Evolutionary conservation across 2,888 invertebrate species (phyloP).

Genomic region (Pyrocoelia pectoralis): DNA sequence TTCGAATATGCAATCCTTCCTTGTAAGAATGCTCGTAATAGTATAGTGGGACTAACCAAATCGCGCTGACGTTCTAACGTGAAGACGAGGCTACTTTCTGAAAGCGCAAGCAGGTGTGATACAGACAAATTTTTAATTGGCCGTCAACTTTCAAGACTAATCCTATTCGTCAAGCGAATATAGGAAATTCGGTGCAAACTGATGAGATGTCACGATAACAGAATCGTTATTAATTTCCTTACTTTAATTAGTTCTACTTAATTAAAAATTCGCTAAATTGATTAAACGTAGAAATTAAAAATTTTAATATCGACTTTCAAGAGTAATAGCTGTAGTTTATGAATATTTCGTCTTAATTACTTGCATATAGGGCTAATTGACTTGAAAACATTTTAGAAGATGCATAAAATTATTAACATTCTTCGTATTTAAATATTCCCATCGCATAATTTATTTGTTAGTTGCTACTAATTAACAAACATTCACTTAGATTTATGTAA

Average conservation of each 20-base stretch:
- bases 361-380: not conserved
- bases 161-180: not conserved
- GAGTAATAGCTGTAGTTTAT: not conserved
- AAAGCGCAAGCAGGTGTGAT: not conserved
- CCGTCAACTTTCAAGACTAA: not conserved
- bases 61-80: too few relatives aligned
- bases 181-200: not conserved
- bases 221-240: not conserved
- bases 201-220: not conserved
- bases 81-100: too few relatives aligned
- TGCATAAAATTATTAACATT: conserved; percentile 10
- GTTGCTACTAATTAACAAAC: conserved; percentile 12
- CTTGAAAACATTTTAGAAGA: conserved; percentile 2
- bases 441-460: conserved; percentile 7
- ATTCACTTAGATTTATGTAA: conserved; percentile 7
- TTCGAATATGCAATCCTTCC: too few relatives aligned
- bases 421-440: not conserved
- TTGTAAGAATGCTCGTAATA: too few relatives aligned
- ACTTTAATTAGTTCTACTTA: not conserved
- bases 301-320: not conserved
- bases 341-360: conserved; percentile 5
- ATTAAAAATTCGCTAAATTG: not conserved
- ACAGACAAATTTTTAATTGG: not conserved
- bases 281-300: not conserved
- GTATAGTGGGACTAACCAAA: too few relatives aligned